Conservation (phyloP, 2,888 invertebrate genomes). For the Stenurella melanura region DNA sequence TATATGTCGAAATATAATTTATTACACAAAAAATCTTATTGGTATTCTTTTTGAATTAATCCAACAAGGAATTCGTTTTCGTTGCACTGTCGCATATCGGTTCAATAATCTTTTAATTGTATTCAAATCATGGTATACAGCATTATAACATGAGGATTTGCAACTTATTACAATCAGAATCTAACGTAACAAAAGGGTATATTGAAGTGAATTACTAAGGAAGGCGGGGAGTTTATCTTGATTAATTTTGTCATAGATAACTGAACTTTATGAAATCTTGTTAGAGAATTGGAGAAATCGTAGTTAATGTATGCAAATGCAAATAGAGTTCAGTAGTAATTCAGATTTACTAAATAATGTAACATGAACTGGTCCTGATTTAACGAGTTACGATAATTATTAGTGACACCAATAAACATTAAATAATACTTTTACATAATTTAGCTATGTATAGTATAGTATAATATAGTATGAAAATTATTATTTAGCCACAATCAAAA, state of each 20-base stretch:
- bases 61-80: neutral
- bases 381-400: too few species aligned
- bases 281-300: neutral
- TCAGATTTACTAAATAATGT: neutral
- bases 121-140: neutral
- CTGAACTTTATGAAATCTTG: neutral
- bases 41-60: neutral
- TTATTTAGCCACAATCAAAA: too few species aligned
- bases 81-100: too few species aligned
- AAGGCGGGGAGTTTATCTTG: neutral
- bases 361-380: neutral
- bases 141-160: neutral
- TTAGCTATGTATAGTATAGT: too few species aligned
- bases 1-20: neutral
- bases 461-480: too few species aligned
- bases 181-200: neutral
- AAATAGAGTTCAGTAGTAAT: neutral
- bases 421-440: too few species aligned
- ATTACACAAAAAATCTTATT: neutral
- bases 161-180: slow-evolving; percentile 2
- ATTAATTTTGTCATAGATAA: slow-evolving; percentile 3
- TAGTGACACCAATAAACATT: too few species aligned
- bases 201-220: neutral
- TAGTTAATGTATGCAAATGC: neutral
- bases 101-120: neutral